Evolutionary conservation across 2,797 vertebrate genomes (phyloP).

Genomic region (Gephyroberyx darwinii): DNA sequence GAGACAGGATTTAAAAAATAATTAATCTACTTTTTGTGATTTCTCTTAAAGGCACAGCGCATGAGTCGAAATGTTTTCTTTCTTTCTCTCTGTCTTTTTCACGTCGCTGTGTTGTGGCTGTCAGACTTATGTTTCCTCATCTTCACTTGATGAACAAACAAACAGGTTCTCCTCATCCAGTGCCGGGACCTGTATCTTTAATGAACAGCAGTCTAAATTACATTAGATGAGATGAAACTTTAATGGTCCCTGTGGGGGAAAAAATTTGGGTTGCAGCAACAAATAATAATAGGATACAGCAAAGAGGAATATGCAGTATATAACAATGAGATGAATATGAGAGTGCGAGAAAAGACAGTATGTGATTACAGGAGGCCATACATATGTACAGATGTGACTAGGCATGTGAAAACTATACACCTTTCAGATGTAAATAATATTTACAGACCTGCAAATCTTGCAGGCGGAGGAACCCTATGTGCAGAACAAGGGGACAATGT

Average conservation of each 20-base stretch:
- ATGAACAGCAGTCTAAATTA: neutral
- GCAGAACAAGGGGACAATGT: no score
- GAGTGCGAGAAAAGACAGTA: no score
- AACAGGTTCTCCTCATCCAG: neutral
- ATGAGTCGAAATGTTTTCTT: neutral
- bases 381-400: no score
- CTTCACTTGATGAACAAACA: neutral
- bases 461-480: no score
- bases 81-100: slow-evolving; percentile 1
- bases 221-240: neutral
- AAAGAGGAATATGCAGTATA: neutral
- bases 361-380: no score
- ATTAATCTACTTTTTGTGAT: slow-evolving; percentile 10
- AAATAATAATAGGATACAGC: neutral
- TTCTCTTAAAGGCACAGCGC: neutral
- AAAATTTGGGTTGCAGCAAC: neutral
- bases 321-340: no score
- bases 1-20: neutral
- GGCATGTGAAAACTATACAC: no score
- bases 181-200: neutral
- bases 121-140: slow-evolving; percentile 21
- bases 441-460: no score
- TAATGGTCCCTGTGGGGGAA: neutral
- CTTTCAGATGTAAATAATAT: no score
- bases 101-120: slow-evolving; percentile 12